These are phyloP conservation scores for Grammatotria lemairii DNA, from an alignment of 2,113 vertebrate species.

Conservation along the genomic window DNA sequence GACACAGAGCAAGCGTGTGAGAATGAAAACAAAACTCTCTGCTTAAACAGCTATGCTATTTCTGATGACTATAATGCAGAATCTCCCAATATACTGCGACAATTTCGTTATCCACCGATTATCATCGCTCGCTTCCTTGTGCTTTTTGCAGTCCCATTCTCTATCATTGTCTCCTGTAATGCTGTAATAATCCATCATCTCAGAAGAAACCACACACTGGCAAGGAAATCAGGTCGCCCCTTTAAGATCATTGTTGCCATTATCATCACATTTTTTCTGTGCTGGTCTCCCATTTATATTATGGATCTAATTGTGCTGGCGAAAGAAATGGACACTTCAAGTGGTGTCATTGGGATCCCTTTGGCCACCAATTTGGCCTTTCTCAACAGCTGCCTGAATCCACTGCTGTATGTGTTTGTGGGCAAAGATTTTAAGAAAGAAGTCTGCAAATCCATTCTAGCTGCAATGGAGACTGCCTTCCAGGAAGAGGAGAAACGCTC, in stretches of 20 bases:
- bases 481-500: conserved; percentile 68
- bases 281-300: neutral
- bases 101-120: conserved; percentile 19
- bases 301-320: neutral
- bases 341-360: conserved; percentile 45
- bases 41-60: conserved; percentile 58
- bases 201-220: neutral
- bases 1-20: neutral
- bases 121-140: neutral
- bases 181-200: neutral
- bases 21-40: conserved; percentile 42
- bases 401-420: conserved; percentile 48
- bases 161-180: neutral
- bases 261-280: neutral
- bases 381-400: neutral
- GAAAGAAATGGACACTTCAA: neutral
- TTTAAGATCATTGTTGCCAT: neutral
- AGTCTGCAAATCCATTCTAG: neutral
- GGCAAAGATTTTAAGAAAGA: neutral
- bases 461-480: conserved; percentile 68
- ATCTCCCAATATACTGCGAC: neutral
- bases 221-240: neutral
- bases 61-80: conserved; percentile 54
- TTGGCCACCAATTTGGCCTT: conserved; percentile 34
- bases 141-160: neutral